Percentiles rank a stretch among this genome's conserved stretches.
phyloP scores from a whole-genome alignment of 2,797 vertebrate species.

The Enteromius radiatus region DNA sequence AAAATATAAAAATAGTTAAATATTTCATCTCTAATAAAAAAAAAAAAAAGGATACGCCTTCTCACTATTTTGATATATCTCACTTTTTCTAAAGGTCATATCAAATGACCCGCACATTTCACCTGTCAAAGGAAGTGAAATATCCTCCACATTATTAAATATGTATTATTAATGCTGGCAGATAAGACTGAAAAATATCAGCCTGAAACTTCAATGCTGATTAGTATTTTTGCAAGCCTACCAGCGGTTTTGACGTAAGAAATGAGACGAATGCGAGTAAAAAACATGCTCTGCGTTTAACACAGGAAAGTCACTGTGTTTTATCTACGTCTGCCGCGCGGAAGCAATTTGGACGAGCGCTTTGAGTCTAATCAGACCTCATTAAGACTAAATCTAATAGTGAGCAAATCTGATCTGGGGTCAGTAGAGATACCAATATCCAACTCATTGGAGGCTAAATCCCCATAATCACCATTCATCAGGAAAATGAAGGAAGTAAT shows the following conservation, averaged over 20 bases:
- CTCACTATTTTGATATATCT: conserved; percentile 45
- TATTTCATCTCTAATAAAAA: conserved; percentile 69
- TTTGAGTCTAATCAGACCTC: conserved; percentile 51
- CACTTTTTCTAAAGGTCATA: conserved; percentile 55
- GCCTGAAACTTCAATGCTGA: conserved; percentile 44
- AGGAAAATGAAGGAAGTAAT: conserved; percentile 59
- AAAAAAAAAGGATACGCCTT: conserved; percentile 43
- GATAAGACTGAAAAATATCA: conserved; percentile 53
- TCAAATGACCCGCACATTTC: conserved; percentile 53
- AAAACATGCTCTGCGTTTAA: conserved; percentile 25
- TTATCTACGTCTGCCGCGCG: conserved; percentile 22
- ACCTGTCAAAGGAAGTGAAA: conserved; percentile 56
- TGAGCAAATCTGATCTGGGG: conserved; percentile 57
- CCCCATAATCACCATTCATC: conserved; percentile 58
- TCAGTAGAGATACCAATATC: conserved; percentile 53
- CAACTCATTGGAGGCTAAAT: conserved; percentile 54
- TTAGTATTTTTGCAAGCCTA: conserved; percentile 21
- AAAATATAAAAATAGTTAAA: conserved; percentile 61
- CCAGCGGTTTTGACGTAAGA: background rate
- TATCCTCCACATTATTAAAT: conserved; percentile 58
- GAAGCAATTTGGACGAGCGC: conserved; percentile 40
- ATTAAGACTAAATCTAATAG: conserved; percentile 57
- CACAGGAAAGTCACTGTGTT: conserved; percentile 28
- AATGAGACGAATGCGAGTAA: background rate
- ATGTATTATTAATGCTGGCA: conserved; percentile 62